Base-by-base conservation (phyloP, 2,113 vertebrate genomes). In the Dipodomys merriami region DNA sequence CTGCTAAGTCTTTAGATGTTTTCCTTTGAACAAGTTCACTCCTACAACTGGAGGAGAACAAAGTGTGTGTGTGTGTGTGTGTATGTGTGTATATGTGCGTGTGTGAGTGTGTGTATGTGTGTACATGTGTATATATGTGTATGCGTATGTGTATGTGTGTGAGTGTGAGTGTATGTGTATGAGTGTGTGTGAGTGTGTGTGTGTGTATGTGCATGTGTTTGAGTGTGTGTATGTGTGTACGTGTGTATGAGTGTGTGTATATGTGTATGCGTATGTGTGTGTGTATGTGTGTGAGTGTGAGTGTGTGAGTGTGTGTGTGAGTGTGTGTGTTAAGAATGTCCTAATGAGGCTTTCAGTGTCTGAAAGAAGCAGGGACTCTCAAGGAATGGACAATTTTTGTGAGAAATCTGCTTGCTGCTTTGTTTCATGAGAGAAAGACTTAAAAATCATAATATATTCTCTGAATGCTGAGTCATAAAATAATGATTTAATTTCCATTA, bases 271-370 rank as follows among this genome's bases (percentile, higher is more conserved):
- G 35, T 4, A 4, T 4, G 35, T 39, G 35, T 39, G 39, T 39
- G 39, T 39, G 39, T 39, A 5, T 0, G 39, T 39, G 39, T 1
- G 1, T 39, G 39, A 6, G 39, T 39, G 39, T 39, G 35, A 39
- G 35, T 39, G 35, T 39, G 35, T 39, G 35, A 4, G 35, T 39
- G 35, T 39, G 35, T 39, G 35, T 39, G 35, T 39, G 3, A 6
- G 39, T 6, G 39, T 39, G 39, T 6, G 39, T 39, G 39, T 39
- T 39, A 39, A 39, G 39, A 39, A 39, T 22, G 71, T 94, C 4
- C 86, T 91, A 95, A 84, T 29, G 81, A 94, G 65, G 60, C 39
- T 97, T 39, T 94, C 90, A 97, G 89, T 87, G 62, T 92, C 68
- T 95, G n/a, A 83, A 92, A 80, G 8, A 73, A 93, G 91, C 11